Conservation (phyloP, 2,888 invertebrate genomes). For the Hololepta plana region DNA sequence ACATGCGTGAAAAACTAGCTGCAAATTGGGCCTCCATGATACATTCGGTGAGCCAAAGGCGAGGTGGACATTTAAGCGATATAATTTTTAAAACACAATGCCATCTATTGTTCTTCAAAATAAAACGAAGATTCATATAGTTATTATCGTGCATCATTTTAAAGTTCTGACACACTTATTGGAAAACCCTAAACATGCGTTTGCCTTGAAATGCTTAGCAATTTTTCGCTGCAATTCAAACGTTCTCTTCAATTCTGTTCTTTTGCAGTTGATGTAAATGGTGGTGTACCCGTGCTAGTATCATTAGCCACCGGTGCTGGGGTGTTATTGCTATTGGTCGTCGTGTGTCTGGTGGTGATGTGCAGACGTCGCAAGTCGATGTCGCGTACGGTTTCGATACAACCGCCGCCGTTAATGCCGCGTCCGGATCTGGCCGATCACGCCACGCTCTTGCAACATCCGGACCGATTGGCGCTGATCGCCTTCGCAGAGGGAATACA, state of each 20-base stretch:
- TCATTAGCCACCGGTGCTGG: conserved; percentile 26
- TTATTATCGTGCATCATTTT: no score
- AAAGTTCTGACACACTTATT: no score
- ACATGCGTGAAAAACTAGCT: no score
- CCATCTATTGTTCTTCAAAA: no score
- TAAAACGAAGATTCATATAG: no score
- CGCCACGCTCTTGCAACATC: conserved; percentile 24
- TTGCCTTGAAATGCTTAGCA: no score
- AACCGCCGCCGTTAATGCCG: not conserved
- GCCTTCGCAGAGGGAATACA: conserved; percentile 33
- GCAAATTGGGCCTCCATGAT: no score
- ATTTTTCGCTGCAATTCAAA: no score
- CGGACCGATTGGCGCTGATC: conserved; percentile 33
- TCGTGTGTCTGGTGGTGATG: conserved; percentile 23
- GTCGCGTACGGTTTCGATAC: conserved; percentile 16
- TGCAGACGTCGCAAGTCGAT: conserved; percentile 21
- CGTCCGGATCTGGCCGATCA: conserved; percentile 20
- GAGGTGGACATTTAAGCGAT: no score
- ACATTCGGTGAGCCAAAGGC: no score
- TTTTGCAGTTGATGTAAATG: conserved; percentile 17
- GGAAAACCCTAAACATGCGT: no score
- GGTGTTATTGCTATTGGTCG: conserved; percentile 21
- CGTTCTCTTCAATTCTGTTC: conserved; percentile 1
- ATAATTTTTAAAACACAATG: no score
- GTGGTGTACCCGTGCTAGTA: conserved; percentile 18